Evolutionary conservation across 2,888 invertebrate species (phyloP).

Genomic region (Uloborus plumipes): DNA sequence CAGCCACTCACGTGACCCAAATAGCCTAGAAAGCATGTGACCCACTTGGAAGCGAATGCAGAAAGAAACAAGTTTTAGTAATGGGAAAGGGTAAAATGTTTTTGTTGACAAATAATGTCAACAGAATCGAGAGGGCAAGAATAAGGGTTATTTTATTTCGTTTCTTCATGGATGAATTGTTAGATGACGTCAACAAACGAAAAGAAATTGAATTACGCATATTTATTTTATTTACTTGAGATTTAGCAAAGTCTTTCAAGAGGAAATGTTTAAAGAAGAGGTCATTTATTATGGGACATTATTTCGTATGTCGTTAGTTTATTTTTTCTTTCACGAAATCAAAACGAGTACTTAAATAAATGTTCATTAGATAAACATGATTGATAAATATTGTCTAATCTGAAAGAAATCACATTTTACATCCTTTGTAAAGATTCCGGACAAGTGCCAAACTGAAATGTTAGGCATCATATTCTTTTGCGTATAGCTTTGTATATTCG

Average conservation of each 20-base stretch:
- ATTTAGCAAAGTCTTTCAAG: slow-evolving; percentile 26
- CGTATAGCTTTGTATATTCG: too few relatives aligned
- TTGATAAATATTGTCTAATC: too few relatives aligned
- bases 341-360: too few relatives aligned
- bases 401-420: too few relatives aligned
- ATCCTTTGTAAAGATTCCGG: too few relatives aligned
- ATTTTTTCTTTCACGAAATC: background rate
- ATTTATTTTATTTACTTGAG: slow-evolving; percentile 58
- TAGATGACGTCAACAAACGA: slow-evolving; percentile 49
- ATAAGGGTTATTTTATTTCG: slow-evolving; percentile 44
- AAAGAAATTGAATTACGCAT: slow-evolving; percentile 60
- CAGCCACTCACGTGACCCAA: slow-evolving; percentile 56
- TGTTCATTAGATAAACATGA: too few relatives aligned
- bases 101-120: slow-evolving; percentile 63
- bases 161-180: slow-evolving; percentile 54
- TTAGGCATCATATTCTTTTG: too few relatives aligned
- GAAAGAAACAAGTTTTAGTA: slow-evolving; percentile 19
- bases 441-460: too few relatives aligned
- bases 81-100: slow-evolving; percentile 33
- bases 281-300: slow-evolving; percentile 13
- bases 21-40: slow-evolving; percentile 56
- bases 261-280: slow-evolving; percentile 13
- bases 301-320: background rate
- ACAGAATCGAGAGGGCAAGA: slow-evolving; percentile 52
- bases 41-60: slow-evolving; percentile 56